Conservation (phyloP, 2,888 invertebrate species). For the Shargacucullia verbasci region DNA sequence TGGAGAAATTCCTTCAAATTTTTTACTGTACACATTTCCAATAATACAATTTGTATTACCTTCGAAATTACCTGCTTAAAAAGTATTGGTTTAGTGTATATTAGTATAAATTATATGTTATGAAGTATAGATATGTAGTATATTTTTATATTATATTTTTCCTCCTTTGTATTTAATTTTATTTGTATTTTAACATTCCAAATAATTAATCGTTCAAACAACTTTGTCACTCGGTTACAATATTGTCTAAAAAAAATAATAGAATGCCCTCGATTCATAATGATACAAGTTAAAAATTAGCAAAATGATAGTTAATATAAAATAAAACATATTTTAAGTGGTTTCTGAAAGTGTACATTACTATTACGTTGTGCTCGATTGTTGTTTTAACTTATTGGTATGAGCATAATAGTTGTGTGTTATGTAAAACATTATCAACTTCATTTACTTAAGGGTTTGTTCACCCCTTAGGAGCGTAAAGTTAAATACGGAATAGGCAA, state of each 20-base stretch:
- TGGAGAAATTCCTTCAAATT: slow-evolving; percentile 32
- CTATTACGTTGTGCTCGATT: slow-evolving; percentile 19
- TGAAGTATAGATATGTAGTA: slow-evolving; percentile 38
- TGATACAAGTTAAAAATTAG: slow-evolving; percentile 19
- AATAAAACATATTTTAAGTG: too few relatives aligned
- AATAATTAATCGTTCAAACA: slow-evolving; percentile 30
- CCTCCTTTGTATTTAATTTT: slow-evolving; percentile 49
- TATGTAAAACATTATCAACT: not conserved
- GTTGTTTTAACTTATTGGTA: slow-evolving; percentile 26
- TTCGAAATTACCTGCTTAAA: slow-evolving; percentile 47
- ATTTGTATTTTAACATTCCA: slow-evolving; percentile 57
- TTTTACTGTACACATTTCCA: slow-evolving; percentile 42
- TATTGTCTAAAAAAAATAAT: slow-evolving; percentile 4
- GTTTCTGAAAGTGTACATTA: slow-evolving; percentile 46
- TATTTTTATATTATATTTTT: slow-evolving; percentile 55
- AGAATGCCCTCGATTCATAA: not conserved
- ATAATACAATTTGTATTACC: slow-evolving; percentile 36
- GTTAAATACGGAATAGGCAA: slow-evolving; percentile 3
- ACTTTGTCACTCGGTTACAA: slow-evolving; percentile 21
- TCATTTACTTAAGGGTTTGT: slow-evolving; percentile 7
- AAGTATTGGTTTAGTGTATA: slow-evolving; percentile 51
- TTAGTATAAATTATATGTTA: slow-evolving; percentile 44
- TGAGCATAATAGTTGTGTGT: not conserved
- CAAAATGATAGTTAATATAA: slow-evolving; percentile 36
- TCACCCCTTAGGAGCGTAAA: slow-evolving; percentile 1